A percentile compares a stretch with the other conserved stretches of the same genome.
Evolutionary conservation across 2,797 vertebrate species (phyloP).

Genomic region (Urophycis tenuis): DNA sequence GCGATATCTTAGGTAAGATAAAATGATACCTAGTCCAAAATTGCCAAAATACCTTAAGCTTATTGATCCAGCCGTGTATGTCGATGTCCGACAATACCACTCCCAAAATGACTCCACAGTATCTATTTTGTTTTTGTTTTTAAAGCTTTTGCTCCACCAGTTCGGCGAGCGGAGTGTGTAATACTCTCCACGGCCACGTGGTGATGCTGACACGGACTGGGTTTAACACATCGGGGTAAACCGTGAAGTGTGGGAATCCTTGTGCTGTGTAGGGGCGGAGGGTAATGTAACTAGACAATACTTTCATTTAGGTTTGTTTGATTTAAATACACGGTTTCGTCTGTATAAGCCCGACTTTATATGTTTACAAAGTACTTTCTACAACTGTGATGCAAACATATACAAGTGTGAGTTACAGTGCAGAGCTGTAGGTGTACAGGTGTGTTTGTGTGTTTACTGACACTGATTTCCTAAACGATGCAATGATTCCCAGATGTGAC

Average conservation of each 20-base stretch:
- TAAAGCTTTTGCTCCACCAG: background rate
- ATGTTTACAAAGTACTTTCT: slow-evolving; percentile 33
- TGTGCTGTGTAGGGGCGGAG: slow-evolving; percentile 14
- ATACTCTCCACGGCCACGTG: background rate
- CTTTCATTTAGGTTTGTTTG: slow-evolving; percentile 10
- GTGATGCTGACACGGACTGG: background rate
- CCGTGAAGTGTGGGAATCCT: background rate
- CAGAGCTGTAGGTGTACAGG: slow-evolving; percentile 21
- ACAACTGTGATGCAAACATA: slow-evolving; percentile 20
- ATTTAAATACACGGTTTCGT: slow-evolving; percentile 8
- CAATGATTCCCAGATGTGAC: slow-evolving; percentile 15
- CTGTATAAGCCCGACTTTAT: slow-evolving; percentile 32
- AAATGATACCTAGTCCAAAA: background rate
- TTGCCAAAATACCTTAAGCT: background rate
- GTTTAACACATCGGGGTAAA: slow-evolving; percentile 2
- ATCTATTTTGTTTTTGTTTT: background rate
- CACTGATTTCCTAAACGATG: background rate
- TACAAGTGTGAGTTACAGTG: slow-evolving; percentile 18
- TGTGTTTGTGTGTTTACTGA: slow-evolving; percentile 10
- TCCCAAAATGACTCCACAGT: background rate
- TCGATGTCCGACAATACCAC: background rate
- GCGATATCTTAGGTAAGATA: background rate
- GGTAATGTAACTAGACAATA: background rate
- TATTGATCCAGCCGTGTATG: background rate
- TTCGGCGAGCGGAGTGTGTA: background rate